These are phyloP conservation scores for Pampus argenteus DNA, from an alignment of 2,797 vertebrate genomes.

Conservation along the genomic window DNA sequence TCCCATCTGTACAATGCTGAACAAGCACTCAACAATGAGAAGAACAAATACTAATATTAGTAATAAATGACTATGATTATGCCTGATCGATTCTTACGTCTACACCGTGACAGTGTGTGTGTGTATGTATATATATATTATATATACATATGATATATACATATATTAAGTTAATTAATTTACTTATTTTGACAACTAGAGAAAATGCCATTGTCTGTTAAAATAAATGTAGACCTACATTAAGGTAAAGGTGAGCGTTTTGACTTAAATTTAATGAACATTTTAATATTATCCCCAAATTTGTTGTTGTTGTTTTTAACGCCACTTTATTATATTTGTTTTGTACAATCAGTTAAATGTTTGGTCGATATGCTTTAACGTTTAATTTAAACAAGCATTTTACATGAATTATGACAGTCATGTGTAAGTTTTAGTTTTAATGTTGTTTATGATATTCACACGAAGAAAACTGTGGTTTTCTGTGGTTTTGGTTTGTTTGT, in stretches of 20 bases:
- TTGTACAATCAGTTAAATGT: background rate
- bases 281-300: background rate
- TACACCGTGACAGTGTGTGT: background rate
- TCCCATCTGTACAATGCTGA: constrained; percentile 39
- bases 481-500: background rate
- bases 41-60: constrained; percentile 11
- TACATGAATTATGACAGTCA: background rate
- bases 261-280: background rate
- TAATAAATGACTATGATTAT: background rate
- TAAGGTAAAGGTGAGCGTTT: too few relatives aligned
- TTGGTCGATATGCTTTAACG: background rate
- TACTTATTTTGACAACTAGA: background rate
- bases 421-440: background rate
- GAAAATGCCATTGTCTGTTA: background rate
- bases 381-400: background rate
- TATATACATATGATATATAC: too few relatives aligned
- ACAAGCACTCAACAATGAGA: constrained; percentile 40
- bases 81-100: background rate
- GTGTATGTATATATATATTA: too few relatives aligned
- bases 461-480: background rate
- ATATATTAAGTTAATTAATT: background rate
- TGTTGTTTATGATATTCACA: background rate
- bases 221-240: background rate
- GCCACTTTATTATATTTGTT: background rate
- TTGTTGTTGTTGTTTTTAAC: too few relatives aligned